Conservation (phyloP, 2,888 invertebrate species). For the Napeogenes sylphis region DNA sequence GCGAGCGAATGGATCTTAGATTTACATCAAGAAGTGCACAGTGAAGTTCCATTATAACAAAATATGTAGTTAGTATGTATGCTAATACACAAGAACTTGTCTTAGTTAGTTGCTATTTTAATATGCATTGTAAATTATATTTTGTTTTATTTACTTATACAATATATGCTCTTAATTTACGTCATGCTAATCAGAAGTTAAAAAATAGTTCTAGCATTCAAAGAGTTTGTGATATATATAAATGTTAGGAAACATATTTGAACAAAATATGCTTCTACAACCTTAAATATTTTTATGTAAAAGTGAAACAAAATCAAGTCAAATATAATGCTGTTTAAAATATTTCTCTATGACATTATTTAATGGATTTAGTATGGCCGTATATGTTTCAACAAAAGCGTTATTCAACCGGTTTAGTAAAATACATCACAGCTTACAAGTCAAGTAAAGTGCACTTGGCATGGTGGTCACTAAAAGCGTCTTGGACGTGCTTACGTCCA, state of each 20-base stretch:
- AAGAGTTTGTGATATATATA: no score
- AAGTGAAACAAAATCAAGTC: no score
- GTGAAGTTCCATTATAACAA: slow-evolving; percentile 40
- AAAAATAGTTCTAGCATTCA: no score
- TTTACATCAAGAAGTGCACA: slow-evolving; percentile 49
- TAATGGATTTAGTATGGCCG: no score
- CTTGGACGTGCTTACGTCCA: neutral
- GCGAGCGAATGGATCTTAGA: slow-evolving; percentile 50
- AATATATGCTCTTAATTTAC: no score
- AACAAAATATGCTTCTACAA: no score
- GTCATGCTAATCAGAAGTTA: no score
- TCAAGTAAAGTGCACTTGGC: slow-evolving; percentile 4
- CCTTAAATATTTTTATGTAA: no score
- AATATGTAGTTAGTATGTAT: slow-evolving; percentile 20
- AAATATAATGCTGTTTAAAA: no score
- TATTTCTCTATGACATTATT: no score
- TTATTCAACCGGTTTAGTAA: neutral
- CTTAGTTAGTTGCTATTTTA: slow-evolving; percentile 29
- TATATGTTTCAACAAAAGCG: neutral
- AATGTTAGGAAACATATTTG: no score
- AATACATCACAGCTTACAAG: slow-evolving; percentile 5
- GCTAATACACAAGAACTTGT: slow-evolving; percentile 5
- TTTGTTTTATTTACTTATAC: no score
- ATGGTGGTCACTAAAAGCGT: slow-evolving; percentile 7
- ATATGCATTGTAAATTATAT: slow-evolving; percentile 12